phyloP scores from a whole-genome alignment of 2,797 vertebrate species.

The Salarias fasciatus region DNA sequence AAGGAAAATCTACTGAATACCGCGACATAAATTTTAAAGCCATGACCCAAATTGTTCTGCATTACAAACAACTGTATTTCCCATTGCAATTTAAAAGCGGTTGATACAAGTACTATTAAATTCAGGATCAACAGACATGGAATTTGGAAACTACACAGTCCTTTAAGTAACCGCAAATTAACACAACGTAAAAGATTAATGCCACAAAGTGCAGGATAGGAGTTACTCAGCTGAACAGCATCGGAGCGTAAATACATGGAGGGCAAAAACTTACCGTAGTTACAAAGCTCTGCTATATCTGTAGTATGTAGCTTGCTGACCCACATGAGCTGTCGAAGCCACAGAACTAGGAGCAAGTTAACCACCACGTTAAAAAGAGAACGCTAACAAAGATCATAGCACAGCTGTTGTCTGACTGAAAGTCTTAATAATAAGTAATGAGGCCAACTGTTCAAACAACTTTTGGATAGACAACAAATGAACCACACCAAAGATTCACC shows the following conservation, averaged over 20 bases:
- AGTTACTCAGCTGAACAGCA: not conserved
- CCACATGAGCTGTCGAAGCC: not conserved
- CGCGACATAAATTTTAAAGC: too few species aligned
- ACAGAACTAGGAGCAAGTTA: not conserved
- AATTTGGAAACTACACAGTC: not conserved
- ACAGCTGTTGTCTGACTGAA: slow-evolving; percentile 13
- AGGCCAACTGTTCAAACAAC: not conserved
- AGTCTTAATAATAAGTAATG: not conserved
- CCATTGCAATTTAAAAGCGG: not conserved
- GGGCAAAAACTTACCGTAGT: not conserved
- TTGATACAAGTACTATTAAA: not conserved
- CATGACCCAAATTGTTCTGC: too few species aligned
- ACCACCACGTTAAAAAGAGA: slow-evolving; percentile 8
- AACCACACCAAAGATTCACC: not conserved
- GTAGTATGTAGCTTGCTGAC: not conserved
- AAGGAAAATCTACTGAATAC: not conserved
- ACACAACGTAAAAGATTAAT: not conserved
- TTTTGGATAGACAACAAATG: not conserved
- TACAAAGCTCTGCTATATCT: not conserved
- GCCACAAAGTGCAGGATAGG: not conserved
- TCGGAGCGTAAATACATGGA: slow-evolving; percentile 1
- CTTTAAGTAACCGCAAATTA: not conserved
- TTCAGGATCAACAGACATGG: not conserved
- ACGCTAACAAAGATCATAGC: slow-evolving; percentile 4
- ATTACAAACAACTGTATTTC: not conserved